A percentile compares a stretch with the other conserved stretches of the same genome.
These are phyloP conservation scores for Meiosimyza decipiens DNA, from an alignment of 2,888 invertebrate species.

Conservation along the genomic window DNA sequence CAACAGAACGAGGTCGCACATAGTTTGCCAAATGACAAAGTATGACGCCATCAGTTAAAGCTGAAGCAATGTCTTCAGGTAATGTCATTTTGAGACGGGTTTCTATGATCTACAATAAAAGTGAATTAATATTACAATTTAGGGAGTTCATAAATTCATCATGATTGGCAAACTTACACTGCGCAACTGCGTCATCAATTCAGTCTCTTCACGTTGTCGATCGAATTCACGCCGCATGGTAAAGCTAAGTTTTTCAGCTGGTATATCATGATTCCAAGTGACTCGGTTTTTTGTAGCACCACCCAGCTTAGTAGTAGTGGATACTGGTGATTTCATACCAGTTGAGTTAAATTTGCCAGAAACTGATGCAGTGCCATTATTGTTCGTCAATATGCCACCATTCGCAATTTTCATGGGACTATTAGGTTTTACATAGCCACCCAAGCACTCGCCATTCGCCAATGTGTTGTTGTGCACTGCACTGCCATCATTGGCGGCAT, in stretches of 20 bases:
- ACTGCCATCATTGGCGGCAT: slow-evolving; percentile 17
- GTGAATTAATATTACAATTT: background rate
- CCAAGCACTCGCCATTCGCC: slow-evolving; percentile 59
- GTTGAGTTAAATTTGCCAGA: slow-evolving; percentile 6
- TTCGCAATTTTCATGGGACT: slow-evolving; percentile 63
- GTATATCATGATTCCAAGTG: slow-evolving; percentile 79
- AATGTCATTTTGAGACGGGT: slow-evolving; percentile 88
- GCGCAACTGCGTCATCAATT: slow-evolving; percentile 84
- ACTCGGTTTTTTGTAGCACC: slow-evolving; percentile 60
- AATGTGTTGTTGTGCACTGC: slow-evolving; percentile 3
- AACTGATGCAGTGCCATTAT: slow-evolving; percentile 50
- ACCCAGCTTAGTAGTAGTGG: slow-evolving; percentile 1
- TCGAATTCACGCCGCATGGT: slow-evolving; percentile 94
- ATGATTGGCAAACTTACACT: slow-evolving; percentile 71
- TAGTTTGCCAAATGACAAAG: slow-evolving; percentile 95
- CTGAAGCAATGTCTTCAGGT: slow-evolving; percentile 86
- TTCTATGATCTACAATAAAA: slow-evolving; percentile 81
- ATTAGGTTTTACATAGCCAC: slow-evolving; percentile 68
- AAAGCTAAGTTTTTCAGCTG: slow-evolving; percentile 83
- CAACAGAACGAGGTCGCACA: slow-evolving; percentile 89
- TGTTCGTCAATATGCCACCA: slow-evolving; percentile 53
- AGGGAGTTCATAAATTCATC: background rate
- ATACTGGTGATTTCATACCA: slow-evolving; percentile 54
- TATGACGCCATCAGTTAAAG: slow-evolving; percentile 91
- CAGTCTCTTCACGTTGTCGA: slow-evolving; percentile 88